Base-by-base conservation (phyloP, 2,797 vertebrate genomes). In the Chanos chanos region DNA sequence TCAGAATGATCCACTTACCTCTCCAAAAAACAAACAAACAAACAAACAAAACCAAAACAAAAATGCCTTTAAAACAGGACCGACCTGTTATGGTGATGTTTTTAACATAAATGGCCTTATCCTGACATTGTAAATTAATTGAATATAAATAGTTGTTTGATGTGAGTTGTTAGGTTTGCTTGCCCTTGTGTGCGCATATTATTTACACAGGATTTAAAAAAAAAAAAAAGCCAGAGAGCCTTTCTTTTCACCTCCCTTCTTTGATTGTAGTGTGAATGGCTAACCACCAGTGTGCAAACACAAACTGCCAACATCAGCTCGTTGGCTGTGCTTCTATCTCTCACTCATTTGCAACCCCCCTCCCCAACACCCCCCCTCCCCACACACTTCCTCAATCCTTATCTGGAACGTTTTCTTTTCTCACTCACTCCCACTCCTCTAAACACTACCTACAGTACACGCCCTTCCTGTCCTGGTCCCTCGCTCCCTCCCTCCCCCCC, bases 221-320 rank as follows among this genome's bases (percentile, higher is more conserved):
- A 41, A 41, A 57, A 66, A 71, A 70, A 76, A 64, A n/a, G n/a
- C n/a, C n/a, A n/a, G n/a, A n/a, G n/a, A n/a, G n/a, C n/a, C n/a
- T n/a, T 71, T 53, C 45, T 50, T 73, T 62, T 72, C 61, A 71
- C 66, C 55, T 62, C 44, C 61, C 66, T 72, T 65, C n/a, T 72
- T 80, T 80, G 70, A 76, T 71, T 79, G 66, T 66, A 54, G 15
- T 71, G 70, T 21, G 44, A 74, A 80, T 71, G 81, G 78, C 77
- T 81, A 80, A 86, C 84, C 83, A 76, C 73, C 54, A 76, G 81
- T 79, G 75, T 68, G 71, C 78, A 83, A 85, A 83, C 81, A 83
- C 74, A 66, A 75, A 64, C 80, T 85, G 83, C 75, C 81, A 83
- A 71, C 76, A 80, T 78, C 51, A 45, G 53, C 10, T 51, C 66